A percentile compares a stretch with the other conserved stretches of the same genome.
phyloP scores from a whole-genome alignment of 1,140 invertebrate species.

The Hesperophylax magnus region DNA sequence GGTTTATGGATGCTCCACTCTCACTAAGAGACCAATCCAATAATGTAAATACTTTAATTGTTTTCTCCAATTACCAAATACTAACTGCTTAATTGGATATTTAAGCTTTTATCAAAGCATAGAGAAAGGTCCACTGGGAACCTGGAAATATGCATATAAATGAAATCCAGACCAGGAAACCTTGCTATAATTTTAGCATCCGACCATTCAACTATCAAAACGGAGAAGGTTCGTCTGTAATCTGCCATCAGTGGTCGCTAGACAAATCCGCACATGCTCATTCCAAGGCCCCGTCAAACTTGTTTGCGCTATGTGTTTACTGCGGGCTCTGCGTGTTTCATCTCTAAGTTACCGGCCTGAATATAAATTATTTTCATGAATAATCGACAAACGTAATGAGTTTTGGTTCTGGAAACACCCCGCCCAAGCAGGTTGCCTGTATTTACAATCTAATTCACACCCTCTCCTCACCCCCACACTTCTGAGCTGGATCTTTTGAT shows the following conservation, averaged over 20 bases:
- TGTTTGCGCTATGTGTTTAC: slow-evolving; percentile 55
- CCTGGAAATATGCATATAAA: no score
- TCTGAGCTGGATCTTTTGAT: slow-evolving; percentile 46
- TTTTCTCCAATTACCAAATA: no score
- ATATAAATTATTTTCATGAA: slow-evolving; percentile 59
- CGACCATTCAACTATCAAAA: background rate
- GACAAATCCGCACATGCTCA: slow-evolving; percentile 51
- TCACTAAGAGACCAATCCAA: no score
- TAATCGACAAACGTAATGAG: slow-evolving; percentile 59
- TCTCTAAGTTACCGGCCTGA: slow-evolving; percentile 58
- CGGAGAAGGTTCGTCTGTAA: slow-evolving; percentile 14
- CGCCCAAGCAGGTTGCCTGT: slow-evolving; percentile 37
- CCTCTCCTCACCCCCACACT: slow-evolving; percentile 15
- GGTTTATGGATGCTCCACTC: no score
- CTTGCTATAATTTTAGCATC: background rate
- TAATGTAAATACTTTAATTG: no score
- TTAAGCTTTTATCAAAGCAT: no score
- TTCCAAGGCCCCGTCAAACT: slow-evolving; percentile 49
- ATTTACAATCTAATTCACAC: slow-evolving; percentile 43
- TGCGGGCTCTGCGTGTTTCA: slow-evolving; percentile 51
- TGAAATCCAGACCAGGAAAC: background rate
- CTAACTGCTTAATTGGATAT: no score
- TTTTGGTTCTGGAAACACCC: slow-evolving; percentile 57
- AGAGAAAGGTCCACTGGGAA: no score
- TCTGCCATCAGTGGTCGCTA: slow-evolving; percentile 18